Evolutionary conservation across 2,113 vertebrate species (phyloP).

Genomic region (Hyla sarda): DNA sequence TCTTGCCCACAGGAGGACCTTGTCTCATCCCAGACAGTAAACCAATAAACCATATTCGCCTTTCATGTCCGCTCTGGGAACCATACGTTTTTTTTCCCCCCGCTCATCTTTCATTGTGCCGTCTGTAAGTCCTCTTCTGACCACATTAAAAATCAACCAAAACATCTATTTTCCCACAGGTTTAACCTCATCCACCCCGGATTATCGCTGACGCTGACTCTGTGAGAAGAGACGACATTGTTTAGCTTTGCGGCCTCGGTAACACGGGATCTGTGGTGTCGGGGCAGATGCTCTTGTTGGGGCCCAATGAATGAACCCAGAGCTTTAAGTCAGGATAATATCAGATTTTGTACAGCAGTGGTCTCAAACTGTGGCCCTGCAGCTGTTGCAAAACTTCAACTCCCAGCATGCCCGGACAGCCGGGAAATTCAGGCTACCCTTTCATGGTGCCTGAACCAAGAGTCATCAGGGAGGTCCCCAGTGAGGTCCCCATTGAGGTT

Average conservation of each 20-base stretch:
- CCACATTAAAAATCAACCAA: neutral
- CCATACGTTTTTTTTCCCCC: neutral
- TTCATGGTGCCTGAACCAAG: no score
- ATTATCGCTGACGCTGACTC: neutral
- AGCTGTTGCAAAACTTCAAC: no score
- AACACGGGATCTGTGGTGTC: neutral
- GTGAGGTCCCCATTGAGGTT: no score
- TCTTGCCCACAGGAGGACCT: neutral
- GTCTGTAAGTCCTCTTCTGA: neutral
- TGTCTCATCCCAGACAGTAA: neutral
- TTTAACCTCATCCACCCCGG: neutral
- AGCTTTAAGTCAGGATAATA: neutral
- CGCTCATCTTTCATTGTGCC: slow-evolving; percentile 8
- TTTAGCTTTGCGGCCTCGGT: neutral
- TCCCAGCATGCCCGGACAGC: no score
- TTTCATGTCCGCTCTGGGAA: neutral
- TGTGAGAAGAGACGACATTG: slow-evolving; percentile 16
- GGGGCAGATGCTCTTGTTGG: neutral
- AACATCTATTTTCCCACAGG: neutral
- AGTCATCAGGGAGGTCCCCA: no score
- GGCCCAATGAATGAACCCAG: neutral
- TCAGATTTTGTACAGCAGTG: no score
- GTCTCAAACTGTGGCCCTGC: no score
- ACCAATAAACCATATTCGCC: neutral
- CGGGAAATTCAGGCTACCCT: no score